Conservation (phyloP, 2,797 vertebrate genomes). For the Xiphorhynchus erythropygius region DNA sequence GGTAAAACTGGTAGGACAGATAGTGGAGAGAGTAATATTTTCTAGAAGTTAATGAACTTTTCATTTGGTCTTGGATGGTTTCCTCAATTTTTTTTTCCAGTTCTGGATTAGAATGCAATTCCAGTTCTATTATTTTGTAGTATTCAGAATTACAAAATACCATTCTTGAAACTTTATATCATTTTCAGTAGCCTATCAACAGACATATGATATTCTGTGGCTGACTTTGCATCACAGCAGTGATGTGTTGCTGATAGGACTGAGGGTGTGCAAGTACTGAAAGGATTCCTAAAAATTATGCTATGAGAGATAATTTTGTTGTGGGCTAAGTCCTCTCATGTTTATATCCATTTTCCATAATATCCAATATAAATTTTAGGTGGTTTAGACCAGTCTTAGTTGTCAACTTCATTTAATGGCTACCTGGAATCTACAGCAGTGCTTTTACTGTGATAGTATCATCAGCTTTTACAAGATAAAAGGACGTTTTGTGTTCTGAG, state of each 20-base stretch:
- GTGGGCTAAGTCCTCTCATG: not conserved
- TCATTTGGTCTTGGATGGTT: constrained; percentile 29
- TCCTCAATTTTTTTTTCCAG: not conserved
- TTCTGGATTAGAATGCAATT: constrained; percentile 48
- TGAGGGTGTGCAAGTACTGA: not conserved
- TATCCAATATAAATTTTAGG: not conserved
- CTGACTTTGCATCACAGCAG: not conserved
- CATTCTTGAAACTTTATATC: constrained; percentile 40
- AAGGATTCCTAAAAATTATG: not conserved
- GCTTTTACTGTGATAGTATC: not conserved
- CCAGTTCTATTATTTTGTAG: constrained; percentile 35
- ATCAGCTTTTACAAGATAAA: not conserved
- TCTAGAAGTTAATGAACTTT: not conserved
- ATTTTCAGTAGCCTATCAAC: constrained; percentile 39
- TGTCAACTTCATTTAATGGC: not conserved
- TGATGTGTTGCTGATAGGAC: not conserved
- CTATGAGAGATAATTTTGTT: not conserved
- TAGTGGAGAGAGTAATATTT: constrained; percentile 41
- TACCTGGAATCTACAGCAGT: not conserved
- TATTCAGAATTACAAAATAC: constrained; percentile 37
- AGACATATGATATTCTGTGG: not conserved
- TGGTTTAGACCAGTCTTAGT: not conserved
- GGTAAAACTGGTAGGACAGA: constrained; percentile 4
- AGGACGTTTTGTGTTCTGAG: not conserved
- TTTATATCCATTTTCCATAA: not conserved